Conservation (phyloP, 2,888 invertebrate genomes). For the Gasteruption jaculator region DNA sequence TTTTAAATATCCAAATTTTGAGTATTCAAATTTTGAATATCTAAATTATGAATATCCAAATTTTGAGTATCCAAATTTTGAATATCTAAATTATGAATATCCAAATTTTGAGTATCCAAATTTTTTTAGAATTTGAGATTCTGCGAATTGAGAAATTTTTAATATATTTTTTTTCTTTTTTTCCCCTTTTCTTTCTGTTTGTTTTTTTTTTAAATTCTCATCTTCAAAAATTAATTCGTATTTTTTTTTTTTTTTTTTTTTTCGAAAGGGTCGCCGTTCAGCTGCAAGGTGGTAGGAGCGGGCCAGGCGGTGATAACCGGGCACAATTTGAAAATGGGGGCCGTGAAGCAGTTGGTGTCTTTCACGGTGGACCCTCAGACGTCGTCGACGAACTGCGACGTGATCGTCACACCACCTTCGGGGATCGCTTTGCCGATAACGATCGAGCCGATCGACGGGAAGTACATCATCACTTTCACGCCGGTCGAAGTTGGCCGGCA, state of each 20-base stretch:
- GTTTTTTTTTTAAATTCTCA: too few relatives aligned
- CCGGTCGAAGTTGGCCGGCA: slow-evolving; percentile 87
- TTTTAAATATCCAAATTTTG: slow-evolving; percentile 9
- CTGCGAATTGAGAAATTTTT: too few relatives aligned
- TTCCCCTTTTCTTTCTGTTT: too few relatives aligned
- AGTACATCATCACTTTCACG: slow-evolving; percentile 74
- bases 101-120: too few relatives aligned
- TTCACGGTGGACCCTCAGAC: slow-evolving; percentile 58
- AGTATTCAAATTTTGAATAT: too few relatives aligned
- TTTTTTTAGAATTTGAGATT: too few relatives aligned
- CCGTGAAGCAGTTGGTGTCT: slow-evolving; percentile 63
- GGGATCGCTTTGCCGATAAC: slow-evolving; percentile 74
- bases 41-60: too few relatives aligned
- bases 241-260: not conserved
- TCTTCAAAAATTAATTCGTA: too few relatives aligned
- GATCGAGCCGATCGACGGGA: slow-evolving; percentile 60
- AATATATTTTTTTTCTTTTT: too few relatives aligned
- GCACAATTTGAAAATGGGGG: slow-evolving; percentile 65
- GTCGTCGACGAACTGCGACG: slow-evolving; percentile 42
- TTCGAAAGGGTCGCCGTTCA: slow-evolving; percentile 80
- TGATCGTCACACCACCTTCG: slow-evolving; percentile 76
- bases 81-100: too few relatives aligned
- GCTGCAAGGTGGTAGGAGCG: slow-evolving; percentile 73
- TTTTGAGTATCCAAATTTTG: too few relatives aligned
- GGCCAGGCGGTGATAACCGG: slow-evolving; percentile 65